A percentile compares a stretch with the other conserved stretches of the same genome.
Conservation (phyloP, 2,113 vertebrate genomes). For the western clawed frog (Xenopus tropicalis) region DNA sequence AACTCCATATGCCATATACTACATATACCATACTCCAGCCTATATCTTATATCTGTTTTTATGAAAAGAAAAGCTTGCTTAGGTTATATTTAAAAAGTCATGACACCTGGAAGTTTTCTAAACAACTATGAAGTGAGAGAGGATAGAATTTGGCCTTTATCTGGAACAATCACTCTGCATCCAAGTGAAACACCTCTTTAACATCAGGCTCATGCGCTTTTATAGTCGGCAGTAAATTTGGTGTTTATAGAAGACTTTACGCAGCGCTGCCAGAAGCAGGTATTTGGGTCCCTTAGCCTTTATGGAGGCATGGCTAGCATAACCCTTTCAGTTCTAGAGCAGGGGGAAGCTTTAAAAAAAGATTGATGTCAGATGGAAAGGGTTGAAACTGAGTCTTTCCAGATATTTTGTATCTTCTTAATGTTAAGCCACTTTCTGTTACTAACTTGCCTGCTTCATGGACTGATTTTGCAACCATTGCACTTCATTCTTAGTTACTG, state of each 20-base stretch:
- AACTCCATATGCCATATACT: too few relatives aligned
- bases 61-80: constrained; percentile 12
- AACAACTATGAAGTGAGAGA: constrained; percentile 38
- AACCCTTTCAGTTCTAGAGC: not conserved
- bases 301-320: constrained; percentile 3
- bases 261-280: constrained; percentile 41
- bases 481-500: too few relatives aligned
- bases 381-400: not conserved
- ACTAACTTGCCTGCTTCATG: too few relatives aligned
- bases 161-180: constrained; percentile 30
- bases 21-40: too few relatives aligned
- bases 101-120: constrained; percentile 38
- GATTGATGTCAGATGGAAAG: constrained; percentile 4
- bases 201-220: constrained; percentile 41
- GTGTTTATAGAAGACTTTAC: constrained; percentile 45
- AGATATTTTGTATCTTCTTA: not conserved
- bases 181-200: constrained; percentile 44
- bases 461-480: too few relatives aligned
- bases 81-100: constrained; percentile 32
- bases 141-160: constrained; percentile 41
- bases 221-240: constrained; percentile 39
- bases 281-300: constrained; percentile 36
- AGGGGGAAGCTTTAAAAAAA: not conserved
- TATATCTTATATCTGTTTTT: too few relatives aligned
- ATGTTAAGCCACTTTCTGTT: too few relatives aligned